Evolutionary conservation across 2,113 vertebrate genomes (phyloP).

Genomic region (Platichthys stellatus): DNA sequence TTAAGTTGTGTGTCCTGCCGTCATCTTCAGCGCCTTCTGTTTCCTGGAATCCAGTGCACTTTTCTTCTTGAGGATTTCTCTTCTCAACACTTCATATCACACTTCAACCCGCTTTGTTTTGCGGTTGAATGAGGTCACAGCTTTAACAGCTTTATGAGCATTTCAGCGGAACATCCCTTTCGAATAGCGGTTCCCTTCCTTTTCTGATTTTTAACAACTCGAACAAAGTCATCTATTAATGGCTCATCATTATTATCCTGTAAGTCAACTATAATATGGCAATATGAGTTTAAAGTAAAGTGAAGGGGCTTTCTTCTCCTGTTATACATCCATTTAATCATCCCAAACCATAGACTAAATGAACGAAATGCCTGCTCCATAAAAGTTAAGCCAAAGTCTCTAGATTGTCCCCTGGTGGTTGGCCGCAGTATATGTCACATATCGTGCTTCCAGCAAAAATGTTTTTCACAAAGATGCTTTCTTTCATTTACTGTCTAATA

Average conservation of each 20-base stretch:
- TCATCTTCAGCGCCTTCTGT: background rate
- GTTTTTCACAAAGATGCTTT: no score
- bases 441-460: no score
- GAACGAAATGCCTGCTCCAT: background rate
- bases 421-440: no score
- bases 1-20: slow-evolving; percentile 8
- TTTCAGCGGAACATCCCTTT: background rate
- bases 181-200: slow-evolving; percentile 7
- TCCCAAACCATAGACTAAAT: background rate
- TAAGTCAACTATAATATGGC: background rate
- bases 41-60: background rate
- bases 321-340: background rate
- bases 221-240: background rate
- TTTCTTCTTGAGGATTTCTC: background rate
- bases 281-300: background rate
- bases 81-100: slow-evolving; percentile 5
- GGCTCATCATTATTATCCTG: background rate
- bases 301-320: background rate
- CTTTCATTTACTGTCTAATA: background rate
- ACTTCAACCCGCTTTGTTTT: slow-evolving; percentile 17
- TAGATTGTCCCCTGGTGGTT: no score
- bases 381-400: background rate
- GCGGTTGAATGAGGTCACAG: slow-evolving; percentile 22
- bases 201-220: background rate
- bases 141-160: slow-evolving; percentile 16